Evolutionary conservation across 2,888 invertebrate genomes (phyloP), one percentile per base, ranked within the genome.

Genomic region (Folsomia candida): DNA sequence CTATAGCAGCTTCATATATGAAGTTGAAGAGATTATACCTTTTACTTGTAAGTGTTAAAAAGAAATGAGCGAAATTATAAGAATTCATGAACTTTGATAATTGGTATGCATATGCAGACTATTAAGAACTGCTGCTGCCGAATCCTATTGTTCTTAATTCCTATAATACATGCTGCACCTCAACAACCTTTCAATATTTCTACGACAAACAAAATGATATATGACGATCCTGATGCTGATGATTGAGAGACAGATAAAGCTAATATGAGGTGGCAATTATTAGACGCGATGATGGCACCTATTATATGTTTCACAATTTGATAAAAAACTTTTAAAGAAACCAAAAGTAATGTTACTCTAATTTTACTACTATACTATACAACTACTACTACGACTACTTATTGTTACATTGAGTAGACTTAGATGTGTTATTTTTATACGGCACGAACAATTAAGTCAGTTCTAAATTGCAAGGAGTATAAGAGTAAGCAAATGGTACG

Each of bases 401-500:
- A 9, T 37, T 37, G 14, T 9, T 37, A 9, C 37, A 37, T 37
- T n/a, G n/a, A n/a, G 37, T 14, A 37, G 37, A 59, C 14, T 59
- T 59, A 20, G 59, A 24, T 9, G 59, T 59, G 25, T 59, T 59
- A 59, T 25, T 59, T 59, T 59, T 59, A 59, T 59, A 59, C 59
- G 59, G 59, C 59, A 59, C 59, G n/a, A 59, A 22, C 37, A 37
- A 37, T 37, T n/a, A n/a, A n/a, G n/a, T n/a, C n/a, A n/a, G n/a
- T n/a, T n/a, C n/a, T n/a, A n/a, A n/a, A n/a, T n/a, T n/a, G n/a
- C n/a, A n/a, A n/a, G n/a, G n/a, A n/a, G n/a, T n/a, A n/a, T n/a
- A n/a, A n/a, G n/a, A n/a, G n/a, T n/a, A n/a, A n/a, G n/a, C n/a
- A n/a, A n/a, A n/a, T n/a, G n/a, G n/a, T n/a, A n/a, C n/a, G n/a